Conservation (phyloP, 2,113 vertebrate genomes). For the Puma concolor region DNA sequence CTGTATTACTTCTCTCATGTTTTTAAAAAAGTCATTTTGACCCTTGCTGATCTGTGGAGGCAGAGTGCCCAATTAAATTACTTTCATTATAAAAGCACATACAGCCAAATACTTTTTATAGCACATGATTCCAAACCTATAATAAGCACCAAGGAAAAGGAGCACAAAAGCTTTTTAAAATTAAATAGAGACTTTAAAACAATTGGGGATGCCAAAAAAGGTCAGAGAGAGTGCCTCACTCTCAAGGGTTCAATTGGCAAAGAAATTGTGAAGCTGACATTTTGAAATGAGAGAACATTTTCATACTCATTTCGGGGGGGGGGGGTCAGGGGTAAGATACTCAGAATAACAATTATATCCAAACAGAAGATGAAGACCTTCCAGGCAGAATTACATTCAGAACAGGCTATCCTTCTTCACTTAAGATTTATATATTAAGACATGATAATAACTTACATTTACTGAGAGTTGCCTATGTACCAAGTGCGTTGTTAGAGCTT, state of each 20-base stretch:
- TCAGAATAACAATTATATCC: constrained; percentile 50
- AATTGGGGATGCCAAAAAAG: constrained; percentile 68
- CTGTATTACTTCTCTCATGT: constrained; percentile 1
- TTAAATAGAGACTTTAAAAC: constrained; percentile 70
- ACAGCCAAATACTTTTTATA: constrained; percentile 68
- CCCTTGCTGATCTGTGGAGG: constrained; percentile 60
- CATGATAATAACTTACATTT: neutral
- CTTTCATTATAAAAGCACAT: constrained; percentile 66
- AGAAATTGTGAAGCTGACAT: constrained; percentile 51
- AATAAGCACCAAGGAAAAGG: constrained; percentile 72
- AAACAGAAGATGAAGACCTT: constrained; percentile 50
- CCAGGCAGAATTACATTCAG: neutral
- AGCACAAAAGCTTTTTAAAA: constrained; percentile 66
- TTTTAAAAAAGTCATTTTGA: constrained; percentile 51
- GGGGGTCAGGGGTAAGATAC: neutral
- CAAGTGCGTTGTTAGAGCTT: neutral
- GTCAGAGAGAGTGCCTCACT: constrained; percentile 26
- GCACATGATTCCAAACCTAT: constrained; percentile 37
- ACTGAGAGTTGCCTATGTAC: too few species aligned
- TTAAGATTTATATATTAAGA: neutral
- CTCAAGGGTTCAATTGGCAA: constrained; percentile 53
- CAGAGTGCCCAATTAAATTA: constrained; percentile 62
- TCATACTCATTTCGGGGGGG: constrained; percentile 17
- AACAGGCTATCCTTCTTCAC: neutral
- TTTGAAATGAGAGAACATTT: constrained; percentile 70